Conservation (phyloP, 2,888 invertebrate genomes). For the Aricia artaxerxes region DNA sequence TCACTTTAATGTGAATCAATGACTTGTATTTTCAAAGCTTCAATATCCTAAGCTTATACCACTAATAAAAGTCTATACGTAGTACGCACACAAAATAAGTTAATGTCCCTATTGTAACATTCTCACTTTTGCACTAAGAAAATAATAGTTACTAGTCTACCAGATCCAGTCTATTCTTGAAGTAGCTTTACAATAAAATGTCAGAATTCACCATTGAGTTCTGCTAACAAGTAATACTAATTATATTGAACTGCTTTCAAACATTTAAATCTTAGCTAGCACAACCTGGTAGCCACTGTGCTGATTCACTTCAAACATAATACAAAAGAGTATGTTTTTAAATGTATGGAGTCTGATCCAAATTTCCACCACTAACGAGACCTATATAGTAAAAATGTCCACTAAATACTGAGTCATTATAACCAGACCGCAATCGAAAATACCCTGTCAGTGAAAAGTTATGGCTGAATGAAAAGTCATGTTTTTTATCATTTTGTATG, state of each 20-base stretch:
- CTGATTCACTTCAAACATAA: not conserved
- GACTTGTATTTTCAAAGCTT: not conserved
- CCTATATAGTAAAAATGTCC: no score
- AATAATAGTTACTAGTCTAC: not conserved
- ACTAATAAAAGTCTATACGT: not conserved
- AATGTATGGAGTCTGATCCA: no score
- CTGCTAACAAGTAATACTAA: not conserved
- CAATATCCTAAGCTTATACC: not conserved
- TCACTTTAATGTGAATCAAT: no score
- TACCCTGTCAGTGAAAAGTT: no score
- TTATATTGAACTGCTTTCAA: no score
- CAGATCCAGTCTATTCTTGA: not conserved
- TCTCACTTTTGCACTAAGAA: not conserved
- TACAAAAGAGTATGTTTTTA: not conserved
- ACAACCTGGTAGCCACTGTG: not conserved
- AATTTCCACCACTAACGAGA: no score
- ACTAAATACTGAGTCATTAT: no score
- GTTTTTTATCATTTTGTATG: no score
- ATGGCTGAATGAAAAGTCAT: no score
- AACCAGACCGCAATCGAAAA: no score
- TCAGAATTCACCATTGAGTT: not conserved
- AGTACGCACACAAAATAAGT: not conserved
- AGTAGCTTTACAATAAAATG: not conserved
- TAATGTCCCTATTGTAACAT: not conserved
- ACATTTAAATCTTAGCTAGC: not conserved